These are phyloP conservation scores for Rallus crepitans DNA, from an alignment of 2,797 vertebrate species.

Conservation along the genomic window DNA sequence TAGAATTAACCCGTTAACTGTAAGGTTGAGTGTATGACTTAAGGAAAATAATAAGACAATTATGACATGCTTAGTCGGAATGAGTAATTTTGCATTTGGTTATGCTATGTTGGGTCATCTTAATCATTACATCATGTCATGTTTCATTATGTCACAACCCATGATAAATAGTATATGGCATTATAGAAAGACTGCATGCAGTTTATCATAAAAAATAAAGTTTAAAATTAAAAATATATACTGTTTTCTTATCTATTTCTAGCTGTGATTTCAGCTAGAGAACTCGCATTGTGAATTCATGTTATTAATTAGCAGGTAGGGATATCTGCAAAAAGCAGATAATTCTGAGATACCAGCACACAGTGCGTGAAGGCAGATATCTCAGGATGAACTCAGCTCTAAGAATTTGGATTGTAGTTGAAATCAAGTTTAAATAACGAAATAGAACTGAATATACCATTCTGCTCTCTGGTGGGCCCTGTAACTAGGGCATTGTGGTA, in stretches of 20 bases:
- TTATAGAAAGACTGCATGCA: background rate
- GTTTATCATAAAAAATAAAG: background rate
- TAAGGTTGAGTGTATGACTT: background rate
- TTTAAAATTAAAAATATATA: background rate
- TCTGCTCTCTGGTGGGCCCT: background rate
- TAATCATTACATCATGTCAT: background rate
- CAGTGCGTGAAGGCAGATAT: background rate
- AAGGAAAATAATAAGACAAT: constrained; percentile 2
- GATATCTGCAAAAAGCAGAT: constrained; percentile 63
- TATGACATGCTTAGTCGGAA: constrained; percentile 25
- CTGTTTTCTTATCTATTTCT: constrained; percentile 30
- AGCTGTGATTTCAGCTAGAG: background rate
- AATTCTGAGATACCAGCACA: constrained; percentile 43
- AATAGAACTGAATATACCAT: background rate
- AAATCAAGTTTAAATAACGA: constrained; percentile 27
- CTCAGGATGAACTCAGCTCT: background rate
- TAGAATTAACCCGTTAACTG: background rate
- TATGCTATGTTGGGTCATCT: background rate
- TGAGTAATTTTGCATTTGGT: constrained; percentile 28
- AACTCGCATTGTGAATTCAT: constrained; percentile 2
- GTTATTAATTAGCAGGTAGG: constrained; percentile 53
- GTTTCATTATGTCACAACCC: constrained; percentile 35
- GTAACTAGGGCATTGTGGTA: background rate
- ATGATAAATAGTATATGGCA: background rate
- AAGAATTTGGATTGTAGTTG: background rate